phyloP scores from a whole-genome alignment of 1,140 invertebrate species.

The Popillia japonica region DNA sequence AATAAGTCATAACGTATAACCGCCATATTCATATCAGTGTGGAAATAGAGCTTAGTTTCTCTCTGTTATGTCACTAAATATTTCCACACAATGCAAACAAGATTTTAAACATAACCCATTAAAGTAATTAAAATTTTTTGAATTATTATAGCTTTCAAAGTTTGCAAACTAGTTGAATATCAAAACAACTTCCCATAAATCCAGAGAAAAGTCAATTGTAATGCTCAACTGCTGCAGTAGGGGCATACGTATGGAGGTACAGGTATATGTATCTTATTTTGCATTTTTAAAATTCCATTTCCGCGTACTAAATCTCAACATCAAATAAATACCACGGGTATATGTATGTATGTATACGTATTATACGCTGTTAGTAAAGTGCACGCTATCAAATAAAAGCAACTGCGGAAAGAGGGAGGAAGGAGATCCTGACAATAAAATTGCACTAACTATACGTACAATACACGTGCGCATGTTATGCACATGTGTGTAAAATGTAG shows the following conservation, averaged over 20 bases:
- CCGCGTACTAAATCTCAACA: constrained; percentile 23
- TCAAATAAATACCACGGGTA: constrained; percentile 22
- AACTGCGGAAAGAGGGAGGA: neutral
- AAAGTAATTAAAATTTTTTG: neutral
- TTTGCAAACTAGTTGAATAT: neutral
- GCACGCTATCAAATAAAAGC: constrained; percentile 24
- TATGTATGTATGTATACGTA: neutral
- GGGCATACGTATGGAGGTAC: neutral
- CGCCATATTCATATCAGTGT: no score
- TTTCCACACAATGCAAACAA: no score
- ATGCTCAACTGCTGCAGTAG: neutral
- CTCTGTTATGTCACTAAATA: no score
- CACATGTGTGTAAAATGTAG: neutral
- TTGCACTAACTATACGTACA: constrained; percentile 10
- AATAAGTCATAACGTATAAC: no score
- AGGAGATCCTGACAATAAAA: constrained; percentile 28
- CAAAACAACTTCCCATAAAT: neutral
- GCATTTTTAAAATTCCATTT: constrained; percentile 33
- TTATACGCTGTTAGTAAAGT: constrained; percentile 25
- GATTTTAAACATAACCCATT: neutral
- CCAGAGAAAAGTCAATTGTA: neutral
- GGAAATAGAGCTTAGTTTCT: no score
- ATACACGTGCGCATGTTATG: neutral
- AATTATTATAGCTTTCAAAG: neutral
- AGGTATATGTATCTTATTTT: constrained; percentile 6